Percentiles rank a stretch among this genome's conserved stretches.
These are phyloP conservation scores for Pherbina coryleti DNA, from an alignment of 2,888 invertebrate species.

Conservation along the genomic window DNA sequence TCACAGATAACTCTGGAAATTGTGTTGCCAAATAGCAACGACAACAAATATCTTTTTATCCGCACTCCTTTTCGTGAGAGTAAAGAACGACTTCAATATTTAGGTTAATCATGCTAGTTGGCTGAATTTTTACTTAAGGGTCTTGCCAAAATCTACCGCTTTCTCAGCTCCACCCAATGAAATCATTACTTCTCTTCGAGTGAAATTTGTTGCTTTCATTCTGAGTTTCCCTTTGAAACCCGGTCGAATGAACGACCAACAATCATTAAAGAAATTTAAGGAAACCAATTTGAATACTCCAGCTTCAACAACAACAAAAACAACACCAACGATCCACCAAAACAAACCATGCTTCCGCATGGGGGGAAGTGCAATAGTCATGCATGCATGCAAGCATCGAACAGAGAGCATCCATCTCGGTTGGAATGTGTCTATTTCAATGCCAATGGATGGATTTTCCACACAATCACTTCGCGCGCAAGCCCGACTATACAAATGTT, in stretches of 20 bases:
- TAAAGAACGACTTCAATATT: too few species aligned
- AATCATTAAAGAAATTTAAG: constrained; percentile 26
- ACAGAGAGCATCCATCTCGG: background rate
- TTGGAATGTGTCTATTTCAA: background rate
- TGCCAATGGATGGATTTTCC: constrained; percentile 3
- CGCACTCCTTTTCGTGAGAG: too few species aligned
- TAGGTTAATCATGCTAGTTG: too few species aligned
- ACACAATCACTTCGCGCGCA: constrained; percentile 25
- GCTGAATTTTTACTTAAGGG: too few species aligned
- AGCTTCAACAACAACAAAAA: background rate
- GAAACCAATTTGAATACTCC: constrained; percentile 27
- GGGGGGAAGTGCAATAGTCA: background rate
- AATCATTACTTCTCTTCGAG: background rate
- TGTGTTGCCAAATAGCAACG: too few species aligned
- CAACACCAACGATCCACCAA: constrained; percentile 14
- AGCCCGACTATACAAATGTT: constrained; percentile 19
- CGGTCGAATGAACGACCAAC: background rate
- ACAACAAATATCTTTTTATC: too few species aligned
- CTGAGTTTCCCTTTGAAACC: background rate
- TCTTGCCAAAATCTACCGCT: too few species aligned
- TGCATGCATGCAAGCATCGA: constrained; percentile 13
- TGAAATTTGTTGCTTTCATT: background rate
- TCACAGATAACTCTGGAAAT: too few species aligned
- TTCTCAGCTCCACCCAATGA: background rate
- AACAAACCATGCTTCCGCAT: constrained; percentile 31